Evolutionary conservation across 2,113 vertebrate species (phyloP).

Genomic region (human): DNA sequence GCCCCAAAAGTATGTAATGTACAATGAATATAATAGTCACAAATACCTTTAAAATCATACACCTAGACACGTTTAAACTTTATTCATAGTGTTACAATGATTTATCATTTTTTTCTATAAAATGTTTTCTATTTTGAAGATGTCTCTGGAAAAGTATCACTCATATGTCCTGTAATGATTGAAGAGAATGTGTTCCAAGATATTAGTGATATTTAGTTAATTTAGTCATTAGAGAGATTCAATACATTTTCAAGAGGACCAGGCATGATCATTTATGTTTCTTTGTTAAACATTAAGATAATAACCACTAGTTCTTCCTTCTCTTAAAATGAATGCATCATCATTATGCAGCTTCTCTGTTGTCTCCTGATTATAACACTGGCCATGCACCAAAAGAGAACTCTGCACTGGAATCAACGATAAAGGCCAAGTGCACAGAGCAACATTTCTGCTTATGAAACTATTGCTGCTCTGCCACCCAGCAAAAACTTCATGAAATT

Average conservation of each 20-base stretch:
- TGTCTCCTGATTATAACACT: not conserved
- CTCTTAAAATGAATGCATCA: not conserved
- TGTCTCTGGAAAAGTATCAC: not conserved
- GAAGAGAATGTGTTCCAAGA: not conserved
- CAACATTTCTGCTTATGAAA: not conserved
- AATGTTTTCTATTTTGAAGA: not conserved
- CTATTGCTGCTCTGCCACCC: not conserved
- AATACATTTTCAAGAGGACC: not conserved
- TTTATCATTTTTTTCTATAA: not conserved
- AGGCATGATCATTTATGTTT: not conserved
- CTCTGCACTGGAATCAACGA: not conserved
- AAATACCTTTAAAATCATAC: not conserved
- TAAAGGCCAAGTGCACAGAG: not conserved
- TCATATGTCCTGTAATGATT: not conserved
- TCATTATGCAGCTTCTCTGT: not conserved
- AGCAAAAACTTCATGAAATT: conserved; percentile 30
- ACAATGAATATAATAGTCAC: not conserved
- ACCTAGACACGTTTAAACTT: not conserved
- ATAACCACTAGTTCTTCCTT: not conserved
- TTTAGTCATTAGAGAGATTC: not conserved
- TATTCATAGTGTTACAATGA: not conserved
- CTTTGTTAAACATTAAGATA: not conserved
- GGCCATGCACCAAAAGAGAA: not conserved
- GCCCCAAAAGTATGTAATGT: not conserved
- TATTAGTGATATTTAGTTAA: not conserved